Base-by-base conservation (phyloP, 1,140 invertebrate species). In the Listronotus oregonensis region DNA sequence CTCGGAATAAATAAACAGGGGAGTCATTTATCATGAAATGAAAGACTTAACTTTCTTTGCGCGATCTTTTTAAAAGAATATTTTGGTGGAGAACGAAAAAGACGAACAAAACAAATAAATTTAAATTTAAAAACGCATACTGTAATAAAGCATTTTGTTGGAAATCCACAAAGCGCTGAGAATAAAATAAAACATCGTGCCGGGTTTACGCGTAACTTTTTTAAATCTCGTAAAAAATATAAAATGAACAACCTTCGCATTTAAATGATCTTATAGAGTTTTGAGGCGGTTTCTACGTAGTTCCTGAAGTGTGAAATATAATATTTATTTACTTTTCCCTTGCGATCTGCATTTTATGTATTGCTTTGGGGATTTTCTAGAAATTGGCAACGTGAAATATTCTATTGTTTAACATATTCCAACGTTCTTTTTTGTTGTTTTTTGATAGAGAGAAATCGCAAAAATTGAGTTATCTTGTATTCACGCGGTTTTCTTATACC, bases 261-360 rank as follows among this genome's bases (percentile, higher is more conserved):
- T 47, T 58, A 44, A 58, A 58, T 46, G 56, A 58, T 58, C 56
- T 27, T 27, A 34, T 34, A 31, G 15, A 58, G 27, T 46, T 58
- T 46, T 46, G 18, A 46, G 27, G 31, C 42, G 56, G 14, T 17
- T 58, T 46, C 56, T 55, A 17, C 32, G 17, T 58, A 47, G 42
- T 18, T 18, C 18, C 21, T 51, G 27, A 39, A 43, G 39, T 42
- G 32, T 34, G 11, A 21, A 10, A 39, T 46, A 58, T 58, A 55
- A 55, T 58, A 58, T 58, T 58, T 58, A 58, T 58, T 47, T 58
- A 46, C 56, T 31, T 12, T 34, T 32, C 27, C 21, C 43, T 58
- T 31, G 43, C 9, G 43, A 46, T 58, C 43, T 58, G 42, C 56
- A 58, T 58, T 55, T 55, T 27, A 42, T n/a, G 39, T 55, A 55